Conservation (phyloP, 2,113 vertebrate species). For the Microcebus murinus region DNA sequence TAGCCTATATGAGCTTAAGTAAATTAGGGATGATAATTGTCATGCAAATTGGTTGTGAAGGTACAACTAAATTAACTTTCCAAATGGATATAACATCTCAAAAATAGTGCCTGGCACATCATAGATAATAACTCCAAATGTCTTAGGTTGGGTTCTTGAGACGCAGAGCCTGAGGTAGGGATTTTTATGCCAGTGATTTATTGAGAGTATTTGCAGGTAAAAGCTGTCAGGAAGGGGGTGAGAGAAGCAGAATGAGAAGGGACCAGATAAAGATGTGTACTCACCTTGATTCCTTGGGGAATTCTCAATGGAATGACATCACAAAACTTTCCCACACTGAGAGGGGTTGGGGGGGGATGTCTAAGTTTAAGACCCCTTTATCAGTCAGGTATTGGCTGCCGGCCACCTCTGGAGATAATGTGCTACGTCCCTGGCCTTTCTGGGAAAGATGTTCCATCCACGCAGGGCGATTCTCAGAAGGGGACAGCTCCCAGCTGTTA, state of each 20-base stretch:
- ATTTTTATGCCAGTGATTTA: not conserved
- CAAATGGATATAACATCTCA: not conserved
- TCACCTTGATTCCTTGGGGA: not conserved
- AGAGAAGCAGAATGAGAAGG: not conserved
- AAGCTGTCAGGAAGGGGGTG: not conserved
- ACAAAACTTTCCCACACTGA: not conserved
- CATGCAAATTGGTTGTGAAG: slow-evolving; percentile 22
- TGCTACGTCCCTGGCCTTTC: not conserved
- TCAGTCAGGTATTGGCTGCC: not conserved
- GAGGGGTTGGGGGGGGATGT: not conserved
- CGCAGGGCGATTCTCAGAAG: not conserved
- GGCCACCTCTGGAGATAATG: not conserved
- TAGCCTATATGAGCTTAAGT: not conserved
- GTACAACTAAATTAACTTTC: slow-evolving; percentile 13
- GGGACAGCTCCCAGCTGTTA: not conserved
- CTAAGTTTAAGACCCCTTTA: not conserved
- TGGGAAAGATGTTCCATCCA: not conserved
- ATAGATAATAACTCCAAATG: not conserved
- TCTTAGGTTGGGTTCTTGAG: not conserved
- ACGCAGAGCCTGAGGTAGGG: not conserved
- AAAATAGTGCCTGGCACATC: not conserved
- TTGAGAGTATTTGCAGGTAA: not conserved
- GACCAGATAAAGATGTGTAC: not conserved
- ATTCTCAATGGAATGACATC: not conserved
- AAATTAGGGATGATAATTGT: not conserved